Evolutionary conservation across 2,113 vertebrate genomes (phyloP).

Genomic region (Nematolebias whitei): DNA sequence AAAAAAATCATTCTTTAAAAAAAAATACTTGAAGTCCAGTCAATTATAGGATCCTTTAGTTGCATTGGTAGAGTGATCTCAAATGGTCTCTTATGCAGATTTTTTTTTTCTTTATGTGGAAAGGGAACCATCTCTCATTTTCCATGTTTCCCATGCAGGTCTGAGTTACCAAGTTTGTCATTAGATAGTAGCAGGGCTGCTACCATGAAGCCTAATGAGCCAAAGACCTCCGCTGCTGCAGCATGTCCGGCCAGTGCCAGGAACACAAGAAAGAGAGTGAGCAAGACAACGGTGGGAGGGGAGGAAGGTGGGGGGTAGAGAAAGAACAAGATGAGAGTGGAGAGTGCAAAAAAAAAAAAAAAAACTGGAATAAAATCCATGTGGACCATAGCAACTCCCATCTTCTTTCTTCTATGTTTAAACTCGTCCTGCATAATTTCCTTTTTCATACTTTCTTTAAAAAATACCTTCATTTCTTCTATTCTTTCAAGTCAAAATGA

Average conservation of each 20-base stretch:
- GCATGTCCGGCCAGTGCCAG: conserved; percentile 79
- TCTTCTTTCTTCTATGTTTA: conserved; percentile 60
- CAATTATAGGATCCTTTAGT: conserved; percentile 64
- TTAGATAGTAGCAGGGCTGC: conserved; percentile 74
- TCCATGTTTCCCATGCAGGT: conserved; percentile 58
- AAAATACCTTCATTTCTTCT: conserved; percentile 45
- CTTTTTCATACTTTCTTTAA: conserved; percentile 45
- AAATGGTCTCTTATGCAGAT: conserved; percentile 49
- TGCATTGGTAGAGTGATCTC: conserved; percentile 52
- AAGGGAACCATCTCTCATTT: conserved; percentile 50
- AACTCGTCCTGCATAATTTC: conserved; percentile 61
- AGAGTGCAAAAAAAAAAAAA: conserved; percentile 56
- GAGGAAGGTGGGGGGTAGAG: too few relatives aligned
- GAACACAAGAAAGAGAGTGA: conserved; percentile 61
- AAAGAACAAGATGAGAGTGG: conserved; percentile 60
- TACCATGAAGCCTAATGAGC: conserved; percentile 80
- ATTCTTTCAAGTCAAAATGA: conserved; percentile 46
- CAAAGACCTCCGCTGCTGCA: conserved; percentile 77
- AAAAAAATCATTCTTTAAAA: conserved; percentile 6
- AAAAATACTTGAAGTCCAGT: conserved; percentile 49
- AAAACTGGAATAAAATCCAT: conserved; percentile 74
- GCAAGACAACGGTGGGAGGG: conserved; percentile 47
- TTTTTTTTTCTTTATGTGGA: conserved; percentile 41
- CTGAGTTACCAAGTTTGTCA: conserved; percentile 75
- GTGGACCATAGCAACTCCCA: conserved; percentile 75